Evolutionary conservation across 1,140 invertebrate genomes (phyloP).

Genomic region (honey bee (Apis mellifera)): Amel_HAv3.1 CM009932.2:5699001-5699500

Average conservation of each 20-base stretch:
- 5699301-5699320: not conserved
- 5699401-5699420: not conserved
- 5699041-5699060: not conserved
- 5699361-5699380: not conserved
- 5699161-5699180: slow-evolving; percentile 20
- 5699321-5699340: not conserved
- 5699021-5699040: not conserved
- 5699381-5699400: not conserved
- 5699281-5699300: not conserved
- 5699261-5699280: slow-evolving; percentile 36
- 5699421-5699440: not conserved
- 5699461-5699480: not conserved
- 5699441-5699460: not conserved
- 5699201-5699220: slow-evolving; percentile 52
- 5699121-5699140: slow-evolving; percentile 31
- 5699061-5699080: not conserved
- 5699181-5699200: slow-evolving; percentile 54
- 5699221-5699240: slow-evolving; percentile 16
- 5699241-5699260: slow-evolving; percentile 43
- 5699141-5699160: slow-evolving; percentile 23
- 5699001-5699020: not conserved
- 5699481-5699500: no score
- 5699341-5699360: slow-evolving; percentile 6
- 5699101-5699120: not conserved
- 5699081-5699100: not conserved